Base-by-base conservation (phyloP, 2,797 vertebrate genomes). In the Sebastes minor region DNA sequence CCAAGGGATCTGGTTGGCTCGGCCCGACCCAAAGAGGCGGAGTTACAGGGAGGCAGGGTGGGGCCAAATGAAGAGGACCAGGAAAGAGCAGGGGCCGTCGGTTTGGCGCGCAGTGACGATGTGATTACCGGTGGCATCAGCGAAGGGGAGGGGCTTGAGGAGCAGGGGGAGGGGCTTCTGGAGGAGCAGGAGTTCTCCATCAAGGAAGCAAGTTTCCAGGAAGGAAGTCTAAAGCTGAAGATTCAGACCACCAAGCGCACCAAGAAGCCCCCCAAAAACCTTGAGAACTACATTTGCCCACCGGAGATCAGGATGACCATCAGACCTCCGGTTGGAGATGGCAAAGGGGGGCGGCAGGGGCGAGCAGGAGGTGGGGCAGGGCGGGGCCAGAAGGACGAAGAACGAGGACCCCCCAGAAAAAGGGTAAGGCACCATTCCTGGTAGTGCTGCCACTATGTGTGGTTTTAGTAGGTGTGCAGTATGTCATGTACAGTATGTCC, bases 241-340 rank as follows among this genome's bases (percentile, higher is more conserved):
- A 99, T 99, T 86, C 98, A 99, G 95, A 99, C 98, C 71, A 99
- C 98, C 74, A 99, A 99, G 92, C 95, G 98, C 91, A 97, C 98
- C 1, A 99, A 99, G 95, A 99, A 99, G 92, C 98, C 97, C 88
- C 98, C 98, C 63, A 99, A 99, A 94, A 99, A 96, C 92, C 95
- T 99, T 94, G 98, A 99, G 96, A 99, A 99, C 97, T 99, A 99
- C 91, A 99, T 99, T 91, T 99, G 98, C 86, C 98, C 98, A 55
- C 98, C 98, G 0, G 98, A 99, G 96, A 99, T 99, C 94, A 98
- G 98, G 93, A 98, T 99, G 94, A 99, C 98, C 92, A 99, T 98
- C 93, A 97, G 98, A 88, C 98, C 98, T 81, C 96, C 97, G 14
- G 96, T 96, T 32, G 98, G 98, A 79, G 97, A 97, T 88, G 97